Conservation (phyloP, 2,113 vertebrate genomes). For the Bos taurus region ARS-UCD2.0 NC_037346.1:9722501-9723000, state of each 20-base stretch:
- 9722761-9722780: slow-evolving; percentile 54
- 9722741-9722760: background rate
- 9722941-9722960: background rate
- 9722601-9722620: slow-evolving; percentile 26
- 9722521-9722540: background rate
- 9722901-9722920: background rate
- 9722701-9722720: slow-evolving; percentile 45
- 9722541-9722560: slow-evolving; percentile 21
- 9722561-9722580: background rate
- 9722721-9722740: slow-evolving; percentile 43
- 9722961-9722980: slow-evolving; percentile 36
- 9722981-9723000: background rate
- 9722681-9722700: slow-evolving; percentile 48
- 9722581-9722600: background rate
- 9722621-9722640: background rate
- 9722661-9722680: background rate
- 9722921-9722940: background rate
- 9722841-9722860: too few species aligned
- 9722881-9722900: background rate
- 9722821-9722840: background rate
- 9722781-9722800: slow-evolving; percentile 53
- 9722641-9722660: slow-evolving; percentile 39
- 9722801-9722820: background rate
- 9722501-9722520: background rate
- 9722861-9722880: slow-evolving; percentile 3